A percentile compares a stretch with the other conserved stretches of the same genome.
These are phyloP conservation scores for Saturnia japonica DNA, from an alignment of 2,888 invertebrate genomes.

Conservation along the genomic window DNA sequence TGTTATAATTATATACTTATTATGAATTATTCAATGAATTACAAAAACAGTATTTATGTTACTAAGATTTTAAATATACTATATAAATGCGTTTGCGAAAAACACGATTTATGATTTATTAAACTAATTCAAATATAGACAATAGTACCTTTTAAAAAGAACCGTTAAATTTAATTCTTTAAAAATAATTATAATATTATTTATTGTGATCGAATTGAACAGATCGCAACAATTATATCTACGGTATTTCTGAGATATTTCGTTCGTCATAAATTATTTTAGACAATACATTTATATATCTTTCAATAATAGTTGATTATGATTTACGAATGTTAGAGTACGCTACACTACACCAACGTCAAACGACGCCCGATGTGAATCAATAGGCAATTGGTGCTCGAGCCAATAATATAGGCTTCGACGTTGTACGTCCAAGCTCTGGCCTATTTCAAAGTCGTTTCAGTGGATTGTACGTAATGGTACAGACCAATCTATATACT, in stretches of 20 bases:
- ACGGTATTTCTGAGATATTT: too few relatives aligned
- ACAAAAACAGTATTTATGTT: neutral
- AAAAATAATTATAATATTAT: too few relatives aligned
- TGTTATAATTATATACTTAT: neutral
- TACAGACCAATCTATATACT: constrained; percentile 26
- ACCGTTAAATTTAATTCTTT: too few relatives aligned
- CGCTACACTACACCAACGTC: constrained; percentile 11
- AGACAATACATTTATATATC: neutral
- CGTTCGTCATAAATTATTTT: neutral
- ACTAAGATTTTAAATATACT: neutral
- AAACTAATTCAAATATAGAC: too few relatives aligned
- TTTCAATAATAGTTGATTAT: neutral
- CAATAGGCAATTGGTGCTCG: constrained; percentile 21
- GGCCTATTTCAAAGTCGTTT: constrained; percentile 20
- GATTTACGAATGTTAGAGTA: neutral
- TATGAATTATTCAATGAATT: neutral
- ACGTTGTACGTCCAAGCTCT: constrained; percentile 15
- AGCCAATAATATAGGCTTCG: constrained; percentile 21
- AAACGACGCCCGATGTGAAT: constrained; percentile 15
- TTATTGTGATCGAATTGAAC: too few relatives aligned
- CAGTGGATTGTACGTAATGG: constrained; percentile 13
- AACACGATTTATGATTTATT: too few relatives aligned
- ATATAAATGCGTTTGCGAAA: too few relatives aligned
- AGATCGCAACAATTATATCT: too few relatives aligned
- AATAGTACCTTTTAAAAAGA: too few relatives aligned